phyloP scores from a whole-genome alignment of 2,888 invertebrate species.

The Diaphora mendica region DNA sequence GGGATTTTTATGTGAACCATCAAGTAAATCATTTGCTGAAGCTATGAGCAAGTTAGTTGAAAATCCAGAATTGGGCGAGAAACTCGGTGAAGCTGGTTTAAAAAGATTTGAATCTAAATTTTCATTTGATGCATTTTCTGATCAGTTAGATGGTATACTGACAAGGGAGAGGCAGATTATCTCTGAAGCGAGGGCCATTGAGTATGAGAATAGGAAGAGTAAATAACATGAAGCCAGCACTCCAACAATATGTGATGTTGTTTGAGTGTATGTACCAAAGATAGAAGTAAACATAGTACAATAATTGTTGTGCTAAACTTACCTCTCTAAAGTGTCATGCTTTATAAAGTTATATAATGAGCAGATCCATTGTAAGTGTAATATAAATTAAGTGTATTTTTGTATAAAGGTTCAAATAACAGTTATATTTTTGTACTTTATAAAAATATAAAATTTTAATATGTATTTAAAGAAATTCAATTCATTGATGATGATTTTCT shows the following conservation, averaged over 20 bases:
- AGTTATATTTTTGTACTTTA: conserved; percentile 12
- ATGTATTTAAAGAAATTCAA: neutral
- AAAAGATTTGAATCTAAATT: conserved; percentile 92
- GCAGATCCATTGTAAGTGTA: neutral
- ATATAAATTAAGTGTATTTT: neutral
- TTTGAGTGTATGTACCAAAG: conserved; percentile 74
- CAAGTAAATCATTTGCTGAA: conserved; percentile 90
- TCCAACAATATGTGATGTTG: conserved; percentile 82
- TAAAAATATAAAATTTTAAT: neutral
- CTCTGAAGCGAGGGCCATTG: conserved; percentile 76
- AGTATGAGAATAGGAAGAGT: conserved; percentile 72
- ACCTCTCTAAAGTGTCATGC: neutral
- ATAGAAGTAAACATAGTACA: conserved; percentile 21
- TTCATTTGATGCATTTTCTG: conserved; percentile 93
- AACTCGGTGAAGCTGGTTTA: conserved; percentile 92
- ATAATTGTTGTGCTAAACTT: conserved; percentile 21
- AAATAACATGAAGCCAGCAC: conserved; percentile 78
- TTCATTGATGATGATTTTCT: neutral
- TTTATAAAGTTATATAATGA: neutral
- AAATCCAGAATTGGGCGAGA: conserved; percentile 86
- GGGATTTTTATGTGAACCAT: conserved; percentile 92
- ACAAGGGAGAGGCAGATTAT: conserved; percentile 78
- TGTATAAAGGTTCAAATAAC: conserved; percentile 6
- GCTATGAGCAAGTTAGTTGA: conserved; percentile 91
- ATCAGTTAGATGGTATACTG: conserved; percentile 87